A percentile compares a stretch with the other conserved stretches of the same genome.
Conservation (phyloP, 2,113 vertebrate genomes). For the Siphamia tubifer region DNA sequence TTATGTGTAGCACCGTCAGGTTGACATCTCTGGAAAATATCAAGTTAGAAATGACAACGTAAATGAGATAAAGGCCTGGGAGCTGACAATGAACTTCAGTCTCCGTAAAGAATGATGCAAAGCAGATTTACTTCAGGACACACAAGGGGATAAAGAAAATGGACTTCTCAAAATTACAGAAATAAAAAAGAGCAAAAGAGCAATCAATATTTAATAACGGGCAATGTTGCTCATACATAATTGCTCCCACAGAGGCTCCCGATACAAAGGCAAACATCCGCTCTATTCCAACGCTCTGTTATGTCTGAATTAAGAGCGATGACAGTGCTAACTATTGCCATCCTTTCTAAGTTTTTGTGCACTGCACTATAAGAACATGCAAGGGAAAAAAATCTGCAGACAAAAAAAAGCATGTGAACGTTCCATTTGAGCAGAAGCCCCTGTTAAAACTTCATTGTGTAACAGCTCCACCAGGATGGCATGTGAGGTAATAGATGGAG, state of each 20-base stretch:
- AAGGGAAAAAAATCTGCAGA: not conserved
- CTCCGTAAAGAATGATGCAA: not conserved
- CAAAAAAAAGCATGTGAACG: not conserved
- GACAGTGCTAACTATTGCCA: not conserved
- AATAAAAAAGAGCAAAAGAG: not conserved
- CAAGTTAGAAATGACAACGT: not conserved
- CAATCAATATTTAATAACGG: constrained; percentile 54
- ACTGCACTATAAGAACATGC: constrained; percentile 2
- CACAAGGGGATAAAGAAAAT: not conserved
- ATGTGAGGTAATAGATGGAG: constrained; percentile 1
- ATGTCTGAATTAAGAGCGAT: constrained; percentile 24
- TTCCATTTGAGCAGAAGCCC: constrained; percentile 1
- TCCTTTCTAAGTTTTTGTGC: constrained; percentile 17
- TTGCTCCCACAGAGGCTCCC: constrained; percentile 52
- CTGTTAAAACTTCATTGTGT: not conserved
- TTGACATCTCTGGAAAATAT: constrained; percentile 15
- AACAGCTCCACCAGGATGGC: not conserved
- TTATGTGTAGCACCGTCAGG: not conserved
- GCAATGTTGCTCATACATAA: constrained; percentile 37
- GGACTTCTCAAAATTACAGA: constrained; percentile 13
- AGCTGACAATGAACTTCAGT: not conserved
- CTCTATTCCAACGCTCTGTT: constrained; percentile 12
- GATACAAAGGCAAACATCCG: constrained; percentile 2
- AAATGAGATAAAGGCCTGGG: not conserved
- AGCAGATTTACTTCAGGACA: not conserved